Evolutionary conservation across 23 tunicate species (phyloP), one percentile per base, ranked within the genome.

Genomic region (Ciona savignyi): DNA sequence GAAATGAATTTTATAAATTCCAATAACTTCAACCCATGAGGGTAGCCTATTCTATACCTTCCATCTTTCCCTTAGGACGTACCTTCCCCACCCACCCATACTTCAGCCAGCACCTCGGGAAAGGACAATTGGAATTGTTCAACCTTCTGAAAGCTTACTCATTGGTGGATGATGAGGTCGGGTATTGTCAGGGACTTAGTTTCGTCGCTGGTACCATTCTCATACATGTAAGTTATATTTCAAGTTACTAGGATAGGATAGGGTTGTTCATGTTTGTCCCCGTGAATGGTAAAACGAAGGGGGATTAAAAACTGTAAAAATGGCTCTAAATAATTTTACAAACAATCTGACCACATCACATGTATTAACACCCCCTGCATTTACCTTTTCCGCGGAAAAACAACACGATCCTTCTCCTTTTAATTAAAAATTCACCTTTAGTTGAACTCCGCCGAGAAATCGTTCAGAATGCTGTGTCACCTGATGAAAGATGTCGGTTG

Each of bases 151-250:
- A 92, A 80, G 98, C 92, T 23, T 92, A 92, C 62, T 85, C 91
- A 9, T 35, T 92, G 25, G 77, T 74, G 27, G 98, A 92, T 67
- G 30, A 65, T 1, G 92, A 92, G 9, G 98, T 92, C 27, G 98
- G 98, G 1, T 92, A 92, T 62, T 92, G 98, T 35, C 98, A 92
- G 66, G 98, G 98, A 0, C 76, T 92, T 27, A 85, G 86, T 77
- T 92, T 92, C 60, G 89, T 92, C 1, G 98, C 90, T 4, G 98
- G 93, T 2, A 48, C 85, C 4, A 73, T 92, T 29, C 66, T 92
- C 15, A 71, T 92, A 78, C 90, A 92, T 62, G 83, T 87, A 30
- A 68, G 91, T 34, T 25, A 31, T 32, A 20, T 49, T 49, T 49
- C 15, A 49, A 49, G 19, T 49, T 49, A n/a, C n/a, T n/a, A n/a